Percentiles rank a stretch among this genome's conserved stretches.
These are phyloP conservation scores for Cyclina sinensis DNA, from an alignment of 1,140 invertebrate species.

Conservation along the genomic window DNA sequence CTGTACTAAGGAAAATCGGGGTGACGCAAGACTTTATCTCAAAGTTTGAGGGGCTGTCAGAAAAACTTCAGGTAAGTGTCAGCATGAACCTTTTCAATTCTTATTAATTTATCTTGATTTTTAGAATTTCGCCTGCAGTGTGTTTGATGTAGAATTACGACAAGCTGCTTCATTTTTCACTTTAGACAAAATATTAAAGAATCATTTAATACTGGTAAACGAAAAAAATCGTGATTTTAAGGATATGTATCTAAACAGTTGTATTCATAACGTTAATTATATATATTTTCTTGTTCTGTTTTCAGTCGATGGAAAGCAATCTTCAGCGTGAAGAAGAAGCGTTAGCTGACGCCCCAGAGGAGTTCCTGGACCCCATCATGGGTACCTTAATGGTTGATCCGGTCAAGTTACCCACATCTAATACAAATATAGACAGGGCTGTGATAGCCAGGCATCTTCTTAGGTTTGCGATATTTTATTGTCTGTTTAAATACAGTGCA, in stretches of 20 bases:
- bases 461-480: constrained; percentile 80
- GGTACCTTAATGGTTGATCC: constrained; percentile 97
- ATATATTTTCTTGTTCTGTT: not conserved
- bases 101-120: too few relatives aligned
- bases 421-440: constrained; percentile 92
- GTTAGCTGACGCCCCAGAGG: constrained; percentile 95
- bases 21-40: constrained; percentile 76
- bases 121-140: too few relatives aligned
- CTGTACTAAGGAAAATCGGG: constrained; percentile 86
- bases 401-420: constrained; percentile 95
- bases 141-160: too few relatives aligned
- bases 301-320: constrained; percentile 14
- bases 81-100: too few relatives aligned
- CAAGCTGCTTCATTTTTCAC: too few relatives aligned
- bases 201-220: too few relatives aligned
- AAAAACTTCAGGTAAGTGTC: constrained; percentile 83
- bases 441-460: constrained; percentile 94
- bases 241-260: too few relatives aligned
- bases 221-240: too few relatives aligned
- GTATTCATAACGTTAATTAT: too few relatives aligned
- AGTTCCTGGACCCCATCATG: constrained; percentile 98
- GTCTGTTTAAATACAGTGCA: too few relatives aligned
- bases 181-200: too few relatives aligned
- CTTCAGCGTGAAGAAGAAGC: constrained; percentile 90
- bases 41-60: constrained; percentile 80